Evolutionary conservation across 2,113 vertebrate species (phyloP).

Genomic region (Thunnus maccoyii): DNA sequence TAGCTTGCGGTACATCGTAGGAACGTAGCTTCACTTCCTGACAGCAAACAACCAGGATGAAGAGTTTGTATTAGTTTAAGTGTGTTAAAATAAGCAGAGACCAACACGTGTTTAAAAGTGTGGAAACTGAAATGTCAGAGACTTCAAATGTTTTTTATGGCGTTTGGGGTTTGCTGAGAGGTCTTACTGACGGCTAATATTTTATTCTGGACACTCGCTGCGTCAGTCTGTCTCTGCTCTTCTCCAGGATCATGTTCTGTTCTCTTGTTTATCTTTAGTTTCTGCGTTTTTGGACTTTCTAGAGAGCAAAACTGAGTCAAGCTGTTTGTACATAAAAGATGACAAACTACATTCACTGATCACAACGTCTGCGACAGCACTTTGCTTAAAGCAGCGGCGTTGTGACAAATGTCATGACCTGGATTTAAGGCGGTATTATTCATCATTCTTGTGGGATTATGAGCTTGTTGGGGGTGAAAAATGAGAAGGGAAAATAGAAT

Average conservation of each 20-base stretch:
- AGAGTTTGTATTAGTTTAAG: neutral
- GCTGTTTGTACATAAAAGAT: neutral
- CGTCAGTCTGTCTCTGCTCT: neutral
- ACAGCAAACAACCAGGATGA: too few species aligned
- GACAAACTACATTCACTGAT: neutral
- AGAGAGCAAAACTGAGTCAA: neutral
- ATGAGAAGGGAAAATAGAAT: too few species aligned
- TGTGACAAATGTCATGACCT: neutral
- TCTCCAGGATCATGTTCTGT: constrained; percentile 6
- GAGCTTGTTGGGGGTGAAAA: too few species aligned
- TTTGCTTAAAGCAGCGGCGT: neutral
- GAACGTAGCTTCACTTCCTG: too few species aligned
- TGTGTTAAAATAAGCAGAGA: neutral
- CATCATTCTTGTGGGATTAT: too few species aligned
- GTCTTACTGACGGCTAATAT: neutral
- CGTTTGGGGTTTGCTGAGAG: neutral
- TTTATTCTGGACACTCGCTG: neutral
- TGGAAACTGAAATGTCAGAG: neutral
- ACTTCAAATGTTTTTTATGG: neutral
- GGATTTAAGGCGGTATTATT: neutral
- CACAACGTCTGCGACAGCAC: too few species aligned
- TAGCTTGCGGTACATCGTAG: too few species aligned
- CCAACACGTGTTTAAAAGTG: neutral
- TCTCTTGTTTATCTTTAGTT: neutral
- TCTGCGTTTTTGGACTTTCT: neutral